Evolutionary conservation across 2,113 vertebrate genomes (phyloP).

Genomic region (Hemichromis elongatus): DNA sequence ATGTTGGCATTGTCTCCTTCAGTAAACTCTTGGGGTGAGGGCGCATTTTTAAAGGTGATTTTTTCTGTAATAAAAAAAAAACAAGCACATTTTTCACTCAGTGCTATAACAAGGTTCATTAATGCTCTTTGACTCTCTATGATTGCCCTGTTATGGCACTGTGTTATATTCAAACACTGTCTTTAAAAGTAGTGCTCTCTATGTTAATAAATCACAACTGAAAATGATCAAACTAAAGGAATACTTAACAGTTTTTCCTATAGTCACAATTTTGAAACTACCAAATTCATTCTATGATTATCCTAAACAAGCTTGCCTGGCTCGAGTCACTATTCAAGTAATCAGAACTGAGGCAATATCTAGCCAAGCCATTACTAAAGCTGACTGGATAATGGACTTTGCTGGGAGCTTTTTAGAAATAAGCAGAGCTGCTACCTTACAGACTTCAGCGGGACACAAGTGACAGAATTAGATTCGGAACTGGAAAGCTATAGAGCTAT

Average conservation of each 20-base stretch:
- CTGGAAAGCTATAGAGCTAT: not conserved
- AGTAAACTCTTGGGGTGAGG: conserved; percentile 92
- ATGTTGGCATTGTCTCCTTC: conserved; percentile 90
- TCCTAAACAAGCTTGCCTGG: not conserved
- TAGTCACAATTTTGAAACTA: not conserved
- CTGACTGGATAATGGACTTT: not conserved
- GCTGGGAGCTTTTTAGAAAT: not conserved
- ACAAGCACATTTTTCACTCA: not conserved
- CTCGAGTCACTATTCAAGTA: not conserved
- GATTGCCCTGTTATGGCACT: not conserved
- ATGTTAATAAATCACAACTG: not conserved
- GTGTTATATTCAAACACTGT: not conserved
- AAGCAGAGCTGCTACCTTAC: not conserved
- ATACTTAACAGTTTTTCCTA: not conserved
- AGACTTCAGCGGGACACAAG: not conserved
- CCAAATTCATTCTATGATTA: not conserved
- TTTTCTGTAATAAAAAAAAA: conserved; percentile 78
- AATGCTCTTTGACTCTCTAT: not conserved
- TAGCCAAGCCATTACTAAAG: not conserved
- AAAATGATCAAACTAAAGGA: not conserved
- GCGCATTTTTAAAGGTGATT: conserved; percentile 92
- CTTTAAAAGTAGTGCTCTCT: not conserved
- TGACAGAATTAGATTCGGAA: not conserved
- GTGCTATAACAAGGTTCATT: not conserved
- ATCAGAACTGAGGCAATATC: not conserved